Evolutionary conservation across 2,113 vertebrate species (phyloP).

Genomic region (Toxotes chatareus): DNA sequence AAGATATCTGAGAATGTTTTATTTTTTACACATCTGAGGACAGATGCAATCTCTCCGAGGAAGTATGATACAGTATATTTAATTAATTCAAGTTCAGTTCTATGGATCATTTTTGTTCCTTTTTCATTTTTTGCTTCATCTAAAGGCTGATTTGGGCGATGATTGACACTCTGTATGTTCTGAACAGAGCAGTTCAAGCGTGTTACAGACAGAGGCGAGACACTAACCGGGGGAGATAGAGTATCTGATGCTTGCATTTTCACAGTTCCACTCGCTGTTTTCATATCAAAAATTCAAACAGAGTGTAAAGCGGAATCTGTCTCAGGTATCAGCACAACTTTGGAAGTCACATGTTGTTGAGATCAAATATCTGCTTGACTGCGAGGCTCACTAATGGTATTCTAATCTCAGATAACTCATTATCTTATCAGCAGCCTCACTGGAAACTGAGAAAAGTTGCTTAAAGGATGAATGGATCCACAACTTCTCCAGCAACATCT

Average conservation of each 20-base stretch:
- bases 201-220: conserved; percentile 73
- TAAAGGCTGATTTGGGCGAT: conserved; percentile 74
- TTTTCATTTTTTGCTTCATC: conserved; percentile 72
- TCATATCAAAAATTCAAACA: conserved; percentile 73
- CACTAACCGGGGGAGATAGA: conserved; percentile 73
- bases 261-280: conserved; percentile 73
- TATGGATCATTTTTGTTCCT: conserved; percentile 63
- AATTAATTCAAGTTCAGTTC: conserved; percentile 86
- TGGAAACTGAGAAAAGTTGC: conserved; percentile 57
- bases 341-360: conserved; percentile 65
- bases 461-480: conserved; percentile 29
- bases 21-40: conserved; percentile 85
- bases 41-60: conserved; percentile 82
- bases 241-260: conserved; percentile 76
- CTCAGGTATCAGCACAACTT: conserved; percentile 78
- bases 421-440: conserved; percentile 51
- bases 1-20: conserved; percentile 84
- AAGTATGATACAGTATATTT: conserved; percentile 77
- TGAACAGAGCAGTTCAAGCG: conserved; percentile 74
- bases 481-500: conserved; percentile 58
- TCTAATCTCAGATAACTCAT: conserved; percentile 73
- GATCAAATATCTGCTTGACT: conserved; percentile 76
- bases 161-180: conserved; percentile 76
- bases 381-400: conserved; percentile 63
- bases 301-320: conserved; percentile 72